Percentiles rank a stretch among this genome's conserved stretches.
Evolutionary conservation across 2,113 vertebrate species (phyloP).

Genomic region (Pelobates fuscus): DNA sequence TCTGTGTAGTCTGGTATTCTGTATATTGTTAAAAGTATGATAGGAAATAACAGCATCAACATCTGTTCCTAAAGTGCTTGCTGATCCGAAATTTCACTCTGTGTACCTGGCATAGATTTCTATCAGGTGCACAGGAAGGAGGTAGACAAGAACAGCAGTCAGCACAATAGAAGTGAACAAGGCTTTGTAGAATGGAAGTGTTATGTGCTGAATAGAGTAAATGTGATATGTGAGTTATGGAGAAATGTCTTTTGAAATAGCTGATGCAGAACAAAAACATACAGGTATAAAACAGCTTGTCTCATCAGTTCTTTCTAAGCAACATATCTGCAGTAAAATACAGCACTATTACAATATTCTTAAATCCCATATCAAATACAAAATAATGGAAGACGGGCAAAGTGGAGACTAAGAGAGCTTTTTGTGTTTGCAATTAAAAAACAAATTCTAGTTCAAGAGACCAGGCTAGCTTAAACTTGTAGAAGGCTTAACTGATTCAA

Average conservation of each 20-base stretch:
- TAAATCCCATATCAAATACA: slow-evolving; percentile 21
- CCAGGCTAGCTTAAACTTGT: too few relatives aligned
- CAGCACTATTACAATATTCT: slow-evolving; percentile 3
- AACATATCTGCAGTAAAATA: slow-evolving; percentile 23
- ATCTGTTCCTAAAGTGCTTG: not conserved
- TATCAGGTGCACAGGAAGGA: slow-evolving; percentile 35
- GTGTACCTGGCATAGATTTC: slow-evolving; percentile 33
- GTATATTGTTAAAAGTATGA: slow-evolving; percentile 7
- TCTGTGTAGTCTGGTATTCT: too few relatives aligned
- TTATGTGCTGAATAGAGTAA: slow-evolving; percentile 39
- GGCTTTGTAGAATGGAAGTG: slow-evolving; percentile 7
- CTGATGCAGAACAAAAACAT: slow-evolving; percentile 42
- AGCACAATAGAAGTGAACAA: slow-evolving; percentile 34
- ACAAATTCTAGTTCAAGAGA: too few relatives aligned
- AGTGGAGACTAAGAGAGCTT: not conserved
- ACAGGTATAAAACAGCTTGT: slow-evolving; percentile 42
- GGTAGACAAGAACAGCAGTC: slow-evolving; percentile 27
- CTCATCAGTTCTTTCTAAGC: slow-evolving; percentile 36
- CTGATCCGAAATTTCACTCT: slow-evolving; percentile 15
- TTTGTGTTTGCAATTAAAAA: not conserved
- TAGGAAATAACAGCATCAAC: not conserved
- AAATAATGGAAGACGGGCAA: not conserved
- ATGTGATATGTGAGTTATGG: slow-evolving; percentile 48
- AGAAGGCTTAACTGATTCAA: too few relatives aligned
- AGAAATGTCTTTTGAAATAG: slow-evolving; percentile 26